Base-by-base conservation (phyloP, 2,113 vertebrate genomes). In the Trachemys scripta region DNA sequence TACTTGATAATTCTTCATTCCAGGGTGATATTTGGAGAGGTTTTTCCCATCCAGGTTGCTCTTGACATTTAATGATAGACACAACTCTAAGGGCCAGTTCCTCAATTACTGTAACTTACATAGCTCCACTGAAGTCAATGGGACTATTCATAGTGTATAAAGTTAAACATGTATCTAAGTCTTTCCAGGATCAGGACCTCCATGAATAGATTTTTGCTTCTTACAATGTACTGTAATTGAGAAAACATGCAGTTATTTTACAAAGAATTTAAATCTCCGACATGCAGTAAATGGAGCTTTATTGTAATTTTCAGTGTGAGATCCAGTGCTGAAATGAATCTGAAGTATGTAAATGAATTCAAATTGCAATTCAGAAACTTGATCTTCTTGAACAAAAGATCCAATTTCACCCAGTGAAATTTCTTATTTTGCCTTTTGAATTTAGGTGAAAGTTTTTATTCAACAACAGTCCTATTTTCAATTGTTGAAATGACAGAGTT, bases 21-120 rank as follows among this genome's bases (percentile, higher is more conserved):
- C 10, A 90, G 91, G n/a, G 47, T 59, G 45, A 49, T 51, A 57
- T 47, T 91, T 92, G 82, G 80, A 81, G 65, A 85, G 5, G 12
- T 19, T 94, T 95, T 91, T 96, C 35, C 24, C 24, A 53, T 59
- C 47, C 78, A 79, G 94, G 75, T 13, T 79, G 35, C 79, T 90
- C 88, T 75, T 84, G 14, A 79, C 88, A 80, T 29, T 82, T 50
- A 90, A 16, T 72, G 57, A 24, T 1, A 50, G 82, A 79, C 10
- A 4, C 35, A 57, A 89, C 50, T 80, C 29, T 83, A 84, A 87
- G 62, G 75, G 82, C 88, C 42, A 87, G 27, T 51, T 83, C 91
- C 90, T 17, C 10, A 81, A 87, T 62, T 81, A 8, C 22, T 81
- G 57, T 31, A 86, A 96, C 83, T 81, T 8, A 8, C 51, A 14